phyloP scores from a whole-genome alignment of 2,888 invertebrate genomes.

The Cryptus armator region DNA sequence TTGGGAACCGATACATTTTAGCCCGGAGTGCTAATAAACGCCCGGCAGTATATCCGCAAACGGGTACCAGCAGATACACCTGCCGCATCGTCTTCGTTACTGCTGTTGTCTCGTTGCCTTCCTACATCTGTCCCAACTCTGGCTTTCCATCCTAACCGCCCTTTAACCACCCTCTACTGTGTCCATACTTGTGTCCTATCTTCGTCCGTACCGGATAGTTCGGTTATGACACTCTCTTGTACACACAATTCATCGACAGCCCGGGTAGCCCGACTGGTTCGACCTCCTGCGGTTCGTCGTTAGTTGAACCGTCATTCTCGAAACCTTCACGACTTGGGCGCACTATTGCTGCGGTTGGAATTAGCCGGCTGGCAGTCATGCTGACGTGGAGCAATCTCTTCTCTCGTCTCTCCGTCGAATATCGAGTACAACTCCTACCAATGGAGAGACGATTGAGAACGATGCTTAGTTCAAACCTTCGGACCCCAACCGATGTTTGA shows the following conservation, averaged over 20 bases:
- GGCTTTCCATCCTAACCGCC: slow-evolving; percentile 1
- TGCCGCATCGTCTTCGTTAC: slow-evolving; percentile 25
- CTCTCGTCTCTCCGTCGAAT: slow-evolving; percentile 19
- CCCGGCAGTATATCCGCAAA: slow-evolving; percentile 16
- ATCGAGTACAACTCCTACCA: slow-evolving; percentile 13
- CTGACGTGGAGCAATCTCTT: slow-evolving; percentile 46
- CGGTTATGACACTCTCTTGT: slow-evolving; percentile 38
- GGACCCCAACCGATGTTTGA: slow-evolving; percentile 33
- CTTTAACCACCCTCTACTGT: neutral
- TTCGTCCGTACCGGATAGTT: neutral
- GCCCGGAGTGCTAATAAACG: slow-evolving; percentile 55
- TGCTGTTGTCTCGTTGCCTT: neutral
- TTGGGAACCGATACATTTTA: slow-evolving; percentile 37
- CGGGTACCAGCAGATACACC: slow-evolving; percentile 44
- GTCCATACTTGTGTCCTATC: neutral
- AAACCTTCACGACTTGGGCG: slow-evolving; percentile 5
- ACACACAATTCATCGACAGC: slow-evolving; percentile 43
- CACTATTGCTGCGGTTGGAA: slow-evolving; percentile 49
- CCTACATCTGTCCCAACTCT: neutral
- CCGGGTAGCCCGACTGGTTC: slow-evolving; percentile 12
- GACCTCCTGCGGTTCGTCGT: slow-evolving; percentile 54
- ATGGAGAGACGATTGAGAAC: neutral
- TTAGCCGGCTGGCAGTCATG: slow-evolving; percentile 59
- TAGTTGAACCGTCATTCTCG: slow-evolving; percentile 55
- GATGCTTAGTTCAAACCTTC: neutral